phyloP scores from a whole-genome alignment of 2,797 vertebrate species.

The Poecilia velifera region DNA sequence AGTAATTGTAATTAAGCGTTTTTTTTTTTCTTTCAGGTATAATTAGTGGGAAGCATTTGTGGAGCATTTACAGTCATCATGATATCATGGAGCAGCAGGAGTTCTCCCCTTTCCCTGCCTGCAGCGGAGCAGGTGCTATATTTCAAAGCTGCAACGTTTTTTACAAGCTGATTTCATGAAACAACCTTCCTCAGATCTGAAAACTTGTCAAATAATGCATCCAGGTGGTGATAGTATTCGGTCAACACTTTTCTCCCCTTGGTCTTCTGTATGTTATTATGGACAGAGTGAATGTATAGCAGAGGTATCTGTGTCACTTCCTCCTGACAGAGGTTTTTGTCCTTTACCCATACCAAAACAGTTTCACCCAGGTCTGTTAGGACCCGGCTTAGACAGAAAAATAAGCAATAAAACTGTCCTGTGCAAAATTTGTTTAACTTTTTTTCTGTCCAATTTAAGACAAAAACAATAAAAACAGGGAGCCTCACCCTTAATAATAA shows the following conservation, averaged over 20 bases:
- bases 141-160: neutral
- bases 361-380: neutral
- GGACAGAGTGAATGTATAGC: neutral
- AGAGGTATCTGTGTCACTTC: neutral
- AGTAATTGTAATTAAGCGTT: neutral
- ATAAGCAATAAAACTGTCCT: neutral
- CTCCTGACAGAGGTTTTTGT: neutral
- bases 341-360: neutral
- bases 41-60: constrained; percentile 6
- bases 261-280: neutral
- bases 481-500: neutral
- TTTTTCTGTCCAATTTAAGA: neutral
- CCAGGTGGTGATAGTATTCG: neutral
- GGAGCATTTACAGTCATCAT: constrained; percentile 3
- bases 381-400: neutral
- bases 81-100: constrained; percentile 3
- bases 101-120: neutral
- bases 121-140: neutral
- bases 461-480: neutral
- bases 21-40: constrained; percentile 1
- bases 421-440: neutral
- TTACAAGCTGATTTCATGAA: neutral
- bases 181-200: neutral
- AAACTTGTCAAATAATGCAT: neutral
- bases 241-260: neutral